These are phyloP conservation scores for Gadus chalcogrammus DNA, from an alignment of 2,113 vertebrate genomes.

Conservation along the genomic window DNA sequence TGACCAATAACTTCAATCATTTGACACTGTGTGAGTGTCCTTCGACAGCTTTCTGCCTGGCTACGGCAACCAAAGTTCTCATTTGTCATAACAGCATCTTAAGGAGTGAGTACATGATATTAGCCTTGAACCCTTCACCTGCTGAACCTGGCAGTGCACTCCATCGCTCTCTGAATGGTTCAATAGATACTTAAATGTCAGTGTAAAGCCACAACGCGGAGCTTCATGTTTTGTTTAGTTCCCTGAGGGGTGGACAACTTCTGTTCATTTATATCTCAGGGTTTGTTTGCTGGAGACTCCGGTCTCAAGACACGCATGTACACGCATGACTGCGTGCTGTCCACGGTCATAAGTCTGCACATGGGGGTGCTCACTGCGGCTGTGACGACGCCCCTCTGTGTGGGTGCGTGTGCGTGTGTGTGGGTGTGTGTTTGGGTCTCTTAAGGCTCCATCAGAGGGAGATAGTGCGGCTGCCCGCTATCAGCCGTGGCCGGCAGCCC, in stretches of 20 bases:
- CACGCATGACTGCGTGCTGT: too few relatives aligned
- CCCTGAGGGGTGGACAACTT: too few relatives aligned
- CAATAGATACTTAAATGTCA: conserved; percentile 25
- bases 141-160: conserved; percentile 9
- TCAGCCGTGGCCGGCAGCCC: conserved; percentile 45
- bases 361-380: neutral
- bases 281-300: too few relatives aligned
- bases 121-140: conserved; percentile 22
- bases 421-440: conserved; percentile 11
- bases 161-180: conserved; percentile 11
- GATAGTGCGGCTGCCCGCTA: conserved; percentile 38
- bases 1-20: too few relatives aligned
- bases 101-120: conserved; percentile 2
- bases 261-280: too few relatives aligned
- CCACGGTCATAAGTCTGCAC: too few relatives aligned
- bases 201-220: neutral
- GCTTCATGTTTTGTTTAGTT: too few relatives aligned
- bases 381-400: neutral
- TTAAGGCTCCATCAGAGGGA: conserved; percentile 34
- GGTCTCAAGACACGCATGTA: too few relatives aligned
- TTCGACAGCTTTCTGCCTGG: neutral
- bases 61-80: neutral
- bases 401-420: conserved; percentile 14
- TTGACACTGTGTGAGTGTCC: too few relatives aligned
- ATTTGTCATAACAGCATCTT: conserved; percentile 20